These are phyloP conservation scores for Bruchidius siliquastri DNA, from an alignment of 2,888 invertebrate genomes.

Conservation along the genomic window DNA sequence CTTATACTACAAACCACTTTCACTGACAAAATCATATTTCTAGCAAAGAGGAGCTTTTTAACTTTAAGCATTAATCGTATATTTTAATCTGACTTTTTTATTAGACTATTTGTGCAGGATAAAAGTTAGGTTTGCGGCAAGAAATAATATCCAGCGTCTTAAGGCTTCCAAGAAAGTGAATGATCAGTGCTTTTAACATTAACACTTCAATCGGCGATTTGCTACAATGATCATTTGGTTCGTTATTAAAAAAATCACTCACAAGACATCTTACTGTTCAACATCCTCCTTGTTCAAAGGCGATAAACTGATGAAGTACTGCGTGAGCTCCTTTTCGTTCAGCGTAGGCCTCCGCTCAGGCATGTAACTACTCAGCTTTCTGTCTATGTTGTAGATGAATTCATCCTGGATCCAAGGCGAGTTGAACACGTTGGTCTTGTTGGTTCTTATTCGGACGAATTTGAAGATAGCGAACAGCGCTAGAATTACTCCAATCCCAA, in stretches of 20 bases:
- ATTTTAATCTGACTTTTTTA: too few relatives aligned
- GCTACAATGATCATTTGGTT: neutral
- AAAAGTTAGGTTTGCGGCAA: neutral
- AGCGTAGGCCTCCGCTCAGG: conserved; percentile 33
- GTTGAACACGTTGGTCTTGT: conserved; percentile 15
- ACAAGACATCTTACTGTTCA: neutral
- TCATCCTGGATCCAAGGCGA: conserved; percentile 39
- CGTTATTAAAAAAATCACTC: neutral
- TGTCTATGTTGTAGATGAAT: conserved; percentile 31
- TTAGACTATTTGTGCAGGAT: neutral
- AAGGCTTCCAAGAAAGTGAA: too few relatives aligned
- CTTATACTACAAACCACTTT: too few relatives aligned
- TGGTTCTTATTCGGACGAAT: conserved; percentile 27
- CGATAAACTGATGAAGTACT: conserved; percentile 29
- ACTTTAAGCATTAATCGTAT: too few relatives aligned
- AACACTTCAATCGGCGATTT: neutral
- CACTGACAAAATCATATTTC: too few relatives aligned
- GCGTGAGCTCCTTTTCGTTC: conserved; percentile 40
- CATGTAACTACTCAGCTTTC: conserved; percentile 36
- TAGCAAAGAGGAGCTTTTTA: too few relatives aligned
- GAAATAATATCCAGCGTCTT: neutral
- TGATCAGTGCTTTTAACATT: neutral
- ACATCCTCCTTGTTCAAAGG: conserved; percentile 7
- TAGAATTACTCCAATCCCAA: conserved; percentile 51
- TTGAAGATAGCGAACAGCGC: conserved; percentile 51